Evolutionary conservation across 2,888 invertebrate genomes (phyloP), one percentile per base, ranked within the genome.

Genomic region (Cepaea hortensis): DNA sequence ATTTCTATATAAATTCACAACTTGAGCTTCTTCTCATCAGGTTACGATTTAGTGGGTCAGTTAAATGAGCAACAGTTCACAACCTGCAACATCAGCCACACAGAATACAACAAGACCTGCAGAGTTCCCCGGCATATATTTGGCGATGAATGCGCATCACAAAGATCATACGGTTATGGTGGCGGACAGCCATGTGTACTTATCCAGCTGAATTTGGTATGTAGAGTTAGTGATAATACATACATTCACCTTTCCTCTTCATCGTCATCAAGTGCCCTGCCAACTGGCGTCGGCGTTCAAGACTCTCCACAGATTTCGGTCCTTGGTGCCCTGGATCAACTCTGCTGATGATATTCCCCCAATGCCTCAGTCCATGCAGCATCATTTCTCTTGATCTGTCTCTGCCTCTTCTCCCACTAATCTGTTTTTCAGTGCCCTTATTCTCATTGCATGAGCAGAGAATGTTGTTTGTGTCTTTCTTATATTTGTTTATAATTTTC

Each of bases 111-210:
- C 70, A 84, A 80, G 61, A 77, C 81, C 3, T 88, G 88, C 77
- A 72, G 72, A 65, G 50, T 84, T 61, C 48, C 80, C 11, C n/a
- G 68, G 3, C n/a, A 46, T 55, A 13, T 48, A 0, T 88, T 88
- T 82, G 88, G 88, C 0, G 73, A 73, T 15, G 18, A 20, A 6
- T 88, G 88, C 68, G 68, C 70, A n/a, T 35, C n/a, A 13, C 23
- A 46, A 3, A 81, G 65, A 35, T 65, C 55, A 46, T 88, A 85
- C 35, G 88, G 88, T 55, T 88, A 87, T 65, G 7, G 46, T 46
- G 61, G n/a, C 3, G 82, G 68, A 5, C 85, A 84, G 76, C 88
- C 88, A 20, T 88, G 88, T 75, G 77, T 88, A 11, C 73, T 88
- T 62, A 75, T 88, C 11, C 81, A 84, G 35, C 76, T 88, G 3